Base-by-base conservation (phyloP, 2,797 vertebrate genomes). In the Potorous gilbertii region DNA sequence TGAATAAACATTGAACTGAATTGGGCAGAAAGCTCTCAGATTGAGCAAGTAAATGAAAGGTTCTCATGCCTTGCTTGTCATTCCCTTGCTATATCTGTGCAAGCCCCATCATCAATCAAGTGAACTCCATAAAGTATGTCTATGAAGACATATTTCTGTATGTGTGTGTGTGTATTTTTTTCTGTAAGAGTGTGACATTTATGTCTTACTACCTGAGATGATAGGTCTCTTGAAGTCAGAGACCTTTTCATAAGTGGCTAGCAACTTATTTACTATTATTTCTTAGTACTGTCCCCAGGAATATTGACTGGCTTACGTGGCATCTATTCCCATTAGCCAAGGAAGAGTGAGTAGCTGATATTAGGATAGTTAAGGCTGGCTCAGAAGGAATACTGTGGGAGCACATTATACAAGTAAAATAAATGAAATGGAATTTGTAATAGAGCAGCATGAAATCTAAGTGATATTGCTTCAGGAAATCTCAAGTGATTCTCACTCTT, bases 401-500 rank as follows among this genome's bases (percentile, higher is more conserved):
- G 28, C 28, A 46, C 21, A 9, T 92, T 92, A 52, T 81, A n/a
- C 31, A 34, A 9, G 56, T 34, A 55, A 24, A 93, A 54, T 55
- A 90, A 93, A 94, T 93, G 92, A 93, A 92, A 55, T 90, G 93
- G 93, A 87, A 74, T 94, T 94, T 95, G 93, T 89, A 91, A 90
- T 46, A 93, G 93, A 96, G 91, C 91, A 24, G 92, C n/a, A 91
- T 95, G 97, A 91, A 55, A n/a, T 91, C 81, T 2, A 14, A 92
- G 91, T 54, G n/a, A 92, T 92, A 95, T 95, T 96, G 93, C 93
- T 94, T 27, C 0, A 1, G 91, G 54, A 40, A 97, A 57, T 95
- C 87, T 57, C 92, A 50, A 6, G 93, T 93, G 95, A 95, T 94
- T 96, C 96, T 93, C 93, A 56, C 93, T 95, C 92, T 50, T 50